Percentiles rank a stretch among this genome's conserved stretches.
Conservation (phyloP, 1,140 invertebrate species). For the Aphaenogaster rudis region DNA sequence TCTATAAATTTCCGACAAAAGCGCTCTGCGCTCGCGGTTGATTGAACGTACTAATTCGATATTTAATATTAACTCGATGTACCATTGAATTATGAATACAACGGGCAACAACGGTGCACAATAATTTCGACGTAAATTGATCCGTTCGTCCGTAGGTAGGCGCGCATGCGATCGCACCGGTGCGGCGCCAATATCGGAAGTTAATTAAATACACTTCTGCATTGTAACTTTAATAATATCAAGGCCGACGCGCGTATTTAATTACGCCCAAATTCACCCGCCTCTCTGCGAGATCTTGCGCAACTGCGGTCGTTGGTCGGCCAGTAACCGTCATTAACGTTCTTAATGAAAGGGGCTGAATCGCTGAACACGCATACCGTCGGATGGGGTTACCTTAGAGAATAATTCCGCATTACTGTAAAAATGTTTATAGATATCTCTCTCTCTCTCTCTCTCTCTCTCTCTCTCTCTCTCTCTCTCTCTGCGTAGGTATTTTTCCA, state of each 20-base stretch:
- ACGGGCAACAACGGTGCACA: constrained; percentile 54
- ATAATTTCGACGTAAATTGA: constrained; percentile 70
- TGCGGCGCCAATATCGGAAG: constrained; percentile 65
- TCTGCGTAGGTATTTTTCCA: neutral
- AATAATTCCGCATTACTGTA: neutral
- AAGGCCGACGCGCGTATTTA: constrained; percentile 68
- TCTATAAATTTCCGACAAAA: constrained; percentile 65
- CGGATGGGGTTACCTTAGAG: neutral
- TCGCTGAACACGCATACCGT: constrained; percentile 74
- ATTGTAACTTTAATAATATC: constrained; percentile 74
- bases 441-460: neutral
- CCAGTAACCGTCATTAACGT: constrained; percentile 80
- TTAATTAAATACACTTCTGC: constrained; percentile 70
- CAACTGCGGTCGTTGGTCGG: constrained; percentile 45
- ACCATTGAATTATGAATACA: constrained; percentile 67
- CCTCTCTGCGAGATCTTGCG: constrained; percentile 27
- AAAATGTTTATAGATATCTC: constrained; percentile 19
- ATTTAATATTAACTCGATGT: constrained; percentile 62
- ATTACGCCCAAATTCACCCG: constrained; percentile 66
- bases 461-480: neutral
- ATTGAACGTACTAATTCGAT: constrained; percentile 57
- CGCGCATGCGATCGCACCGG: constrained; percentile 49
- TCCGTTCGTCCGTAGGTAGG: constrained; percentile 44
- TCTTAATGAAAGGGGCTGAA: constrained; percentile 82
- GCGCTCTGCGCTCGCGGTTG: constrained; percentile 35